Conservation (phyloP, 2,888 invertebrate species). For the Erannis defoliaria region DNA sequence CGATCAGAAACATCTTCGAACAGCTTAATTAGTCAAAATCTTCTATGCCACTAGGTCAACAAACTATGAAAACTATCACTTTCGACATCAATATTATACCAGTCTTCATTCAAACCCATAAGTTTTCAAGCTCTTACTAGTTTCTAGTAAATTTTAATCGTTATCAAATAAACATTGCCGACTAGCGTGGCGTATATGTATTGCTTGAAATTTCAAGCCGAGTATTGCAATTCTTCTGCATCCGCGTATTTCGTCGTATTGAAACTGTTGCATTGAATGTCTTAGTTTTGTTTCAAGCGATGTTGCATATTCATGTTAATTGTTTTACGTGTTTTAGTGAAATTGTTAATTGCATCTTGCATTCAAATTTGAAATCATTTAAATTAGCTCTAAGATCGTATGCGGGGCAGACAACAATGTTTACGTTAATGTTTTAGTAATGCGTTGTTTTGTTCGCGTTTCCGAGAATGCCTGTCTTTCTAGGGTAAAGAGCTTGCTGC, state of each 20-base stretch:
- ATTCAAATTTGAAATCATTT: neutral
- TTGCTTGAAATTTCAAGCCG: constrained; percentile 34
- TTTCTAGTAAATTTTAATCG: constrained; percentile 25
- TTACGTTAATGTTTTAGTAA: constrained; percentile 9
- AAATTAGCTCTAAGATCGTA: constrained; percentile 9
- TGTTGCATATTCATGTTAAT: constrained; percentile 36
- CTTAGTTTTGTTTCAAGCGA: constrained; percentile 23
- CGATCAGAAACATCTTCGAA: neutral
- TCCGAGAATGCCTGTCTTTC: constrained; percentile 17
- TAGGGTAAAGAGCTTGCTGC: constrained; percentile 19
- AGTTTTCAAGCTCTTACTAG: constrained; percentile 26
- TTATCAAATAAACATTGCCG: constrained; percentile 35
- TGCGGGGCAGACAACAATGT: neutral
- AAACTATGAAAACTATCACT: constrained; percentile 29
- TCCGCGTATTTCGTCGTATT: constrained; percentile 29
- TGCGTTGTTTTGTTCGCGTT: constrained; percentile 12
- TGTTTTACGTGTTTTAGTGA: constrained; percentile 25
- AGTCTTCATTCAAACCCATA: constrained; percentile 21
- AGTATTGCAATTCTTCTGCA: constrained; percentile 26
- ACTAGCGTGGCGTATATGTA: too few species aligned
- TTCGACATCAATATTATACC: constrained; percentile 29
- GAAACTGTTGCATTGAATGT: constrained; percentile 30
- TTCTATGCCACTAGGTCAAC: constrained; percentile 30
- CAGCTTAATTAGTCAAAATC: neutral
- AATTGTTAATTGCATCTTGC: constrained; percentile 21